Evolutionary conservation across 2,888 invertebrate species (phyloP).

Genomic region (Eupithecia subfuscata): DNA sequence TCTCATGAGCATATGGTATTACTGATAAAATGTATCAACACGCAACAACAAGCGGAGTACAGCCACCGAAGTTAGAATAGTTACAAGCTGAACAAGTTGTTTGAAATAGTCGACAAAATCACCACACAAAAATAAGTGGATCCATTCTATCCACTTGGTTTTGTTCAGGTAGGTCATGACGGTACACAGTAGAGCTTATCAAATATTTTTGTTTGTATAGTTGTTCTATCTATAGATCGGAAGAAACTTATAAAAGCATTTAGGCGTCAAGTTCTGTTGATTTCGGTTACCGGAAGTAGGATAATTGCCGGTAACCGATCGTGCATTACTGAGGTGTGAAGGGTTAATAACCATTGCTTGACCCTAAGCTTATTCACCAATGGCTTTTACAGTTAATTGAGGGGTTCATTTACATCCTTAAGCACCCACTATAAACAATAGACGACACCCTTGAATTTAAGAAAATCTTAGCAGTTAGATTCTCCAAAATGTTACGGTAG

Average conservation of each 20-base stretch:
- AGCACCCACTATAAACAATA: constrained; percentile 37
- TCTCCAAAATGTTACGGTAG: constrained; percentile 18
- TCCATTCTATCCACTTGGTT: background rate
- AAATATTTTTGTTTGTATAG: constrained; percentile 23
- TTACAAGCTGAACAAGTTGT: constrained; percentile 7
- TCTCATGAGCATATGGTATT: constrained; percentile 45
- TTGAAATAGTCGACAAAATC: background rate
- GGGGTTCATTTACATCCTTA: constrained; percentile 43
- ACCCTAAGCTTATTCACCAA: constrained; percentile 68
- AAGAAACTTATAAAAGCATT: constrained; percentile 39
- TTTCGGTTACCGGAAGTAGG: constrained; percentile 67
- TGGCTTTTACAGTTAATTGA: constrained; percentile 37
- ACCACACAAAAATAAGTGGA: constrained; percentile 5
- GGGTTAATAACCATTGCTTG: constrained; percentile 80
- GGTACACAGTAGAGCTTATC: constrained; percentile 15
- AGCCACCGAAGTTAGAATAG: background rate
- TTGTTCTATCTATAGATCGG: constrained; percentile 22
- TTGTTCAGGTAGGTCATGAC: constrained; percentile 26
- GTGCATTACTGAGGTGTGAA: constrained; percentile 77
- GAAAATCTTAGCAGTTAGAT: constrained; percentile 6
- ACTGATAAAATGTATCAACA: constrained; percentile 28
- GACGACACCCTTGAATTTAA: background rate
- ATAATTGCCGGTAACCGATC: constrained; percentile 80
- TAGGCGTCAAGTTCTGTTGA: constrained; percentile 61
- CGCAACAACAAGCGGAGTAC: background rate